Percentiles rank a stretch among this genome's conserved stretches.
Conservation (phyloP, 2,113 vertebrate species). For the Zapornia atra region DNA sequence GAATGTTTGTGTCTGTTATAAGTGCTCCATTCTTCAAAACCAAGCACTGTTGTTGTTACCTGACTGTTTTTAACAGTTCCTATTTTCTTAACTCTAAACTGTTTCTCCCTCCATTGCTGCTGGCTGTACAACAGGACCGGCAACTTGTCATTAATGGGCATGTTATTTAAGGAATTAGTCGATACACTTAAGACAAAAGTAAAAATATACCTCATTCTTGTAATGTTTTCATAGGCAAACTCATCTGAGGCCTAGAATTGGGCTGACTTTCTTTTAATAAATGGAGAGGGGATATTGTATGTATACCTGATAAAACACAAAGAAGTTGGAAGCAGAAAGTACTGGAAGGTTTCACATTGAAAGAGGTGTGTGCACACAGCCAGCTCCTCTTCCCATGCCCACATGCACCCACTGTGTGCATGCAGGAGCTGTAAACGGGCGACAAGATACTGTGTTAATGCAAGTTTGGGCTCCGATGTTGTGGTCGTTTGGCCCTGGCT, state of each 20-base stretch:
- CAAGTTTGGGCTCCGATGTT: not conserved
- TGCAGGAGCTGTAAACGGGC: not conserved
- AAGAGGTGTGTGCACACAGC: not conserved
- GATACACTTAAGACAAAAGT: not conserved
- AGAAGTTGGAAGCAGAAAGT: not conserved
- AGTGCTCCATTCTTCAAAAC: not conserved
- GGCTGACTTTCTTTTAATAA: not conserved
- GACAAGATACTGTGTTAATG: not conserved
- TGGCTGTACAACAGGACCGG: not conserved
- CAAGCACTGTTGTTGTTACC: not conserved
- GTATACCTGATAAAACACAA: not conserved
- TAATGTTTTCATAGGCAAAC: not conserved
- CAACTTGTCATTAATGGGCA: not conserved
- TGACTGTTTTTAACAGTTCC: not conserved
- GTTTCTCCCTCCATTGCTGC: not conserved
- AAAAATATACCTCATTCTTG: not conserved
- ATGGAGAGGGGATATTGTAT: not conserved
- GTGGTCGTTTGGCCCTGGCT: no score
- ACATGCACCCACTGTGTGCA: rapidly evolving
- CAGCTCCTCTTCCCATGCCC: not conserved
- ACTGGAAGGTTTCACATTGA: not conserved
- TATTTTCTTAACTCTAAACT: not conserved
- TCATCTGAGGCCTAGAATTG: not conserved
- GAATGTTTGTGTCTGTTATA: not conserved
- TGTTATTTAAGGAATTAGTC: not conserved